These are phyloP conservation scores for Sebastes schlegelii DNA, from an alignment of 2,113 vertebrate genomes.

Conservation along the genomic window DNA sequence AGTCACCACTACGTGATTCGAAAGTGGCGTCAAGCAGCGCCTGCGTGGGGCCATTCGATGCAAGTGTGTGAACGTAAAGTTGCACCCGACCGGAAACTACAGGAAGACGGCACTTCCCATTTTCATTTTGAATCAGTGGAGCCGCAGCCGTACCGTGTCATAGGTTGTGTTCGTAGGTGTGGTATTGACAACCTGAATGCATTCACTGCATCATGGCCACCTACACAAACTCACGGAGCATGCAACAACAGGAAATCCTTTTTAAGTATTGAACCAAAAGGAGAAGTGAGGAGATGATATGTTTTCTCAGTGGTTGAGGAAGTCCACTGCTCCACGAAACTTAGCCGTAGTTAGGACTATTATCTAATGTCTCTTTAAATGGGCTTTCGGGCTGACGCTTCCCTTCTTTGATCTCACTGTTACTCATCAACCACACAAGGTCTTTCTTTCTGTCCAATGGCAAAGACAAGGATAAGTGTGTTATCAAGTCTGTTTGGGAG, in stretches of 20 bases:
- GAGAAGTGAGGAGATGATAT: constrained; percentile 7
- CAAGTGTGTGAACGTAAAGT: constrained; percentile 85
- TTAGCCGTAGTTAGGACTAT: background rate
- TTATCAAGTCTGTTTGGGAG: background rate
- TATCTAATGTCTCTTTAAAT: background rate
- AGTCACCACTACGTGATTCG: constrained; percentile 82
- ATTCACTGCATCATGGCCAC: constrained; percentile 54
- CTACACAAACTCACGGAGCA: constrained; percentile 72
- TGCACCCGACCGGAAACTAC: constrained; percentile 91
- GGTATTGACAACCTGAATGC: constrained; percentile 61
- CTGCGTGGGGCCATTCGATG: constrained; percentile 88
- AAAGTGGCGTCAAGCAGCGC: constrained; percentile 74
- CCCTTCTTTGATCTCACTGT: background rate
- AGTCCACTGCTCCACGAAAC: background rate
- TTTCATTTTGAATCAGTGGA: constrained; percentile 88
- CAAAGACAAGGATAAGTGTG: background rate
- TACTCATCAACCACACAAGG: background rate
- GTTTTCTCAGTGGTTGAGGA: constrained; percentile 10
- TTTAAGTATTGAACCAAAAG: constrained; percentile 61
- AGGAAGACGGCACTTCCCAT: constrained; percentile 93
- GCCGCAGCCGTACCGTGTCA: constrained; percentile 64
- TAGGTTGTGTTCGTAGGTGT: constrained; percentile 60
- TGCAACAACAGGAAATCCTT: constrained; percentile 80
- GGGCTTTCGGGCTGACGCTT: background rate
- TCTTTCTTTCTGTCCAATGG: background rate